Conservation (phyloP, 1,140 invertebrate genomes). For the Cherax destructor region DNA sequence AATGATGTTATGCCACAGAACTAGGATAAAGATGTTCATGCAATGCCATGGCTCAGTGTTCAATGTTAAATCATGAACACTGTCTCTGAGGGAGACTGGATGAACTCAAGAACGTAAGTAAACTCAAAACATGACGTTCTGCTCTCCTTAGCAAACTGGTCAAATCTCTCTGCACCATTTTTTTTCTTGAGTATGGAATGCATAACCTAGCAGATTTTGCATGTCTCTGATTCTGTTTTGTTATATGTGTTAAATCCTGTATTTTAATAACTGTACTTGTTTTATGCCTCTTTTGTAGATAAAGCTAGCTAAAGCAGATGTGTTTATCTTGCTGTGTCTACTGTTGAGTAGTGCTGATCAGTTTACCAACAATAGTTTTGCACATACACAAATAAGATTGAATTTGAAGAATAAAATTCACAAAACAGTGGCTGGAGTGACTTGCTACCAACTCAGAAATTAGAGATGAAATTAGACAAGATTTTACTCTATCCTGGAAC, state of each 20-base stretch:
- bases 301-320: neutral
- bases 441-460: no score
- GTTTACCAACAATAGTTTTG: no score
- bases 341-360: no score
- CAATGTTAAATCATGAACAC: neutral
- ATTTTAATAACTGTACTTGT: neutral
- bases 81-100: neutral
- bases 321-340: no score
- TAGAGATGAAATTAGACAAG: no score
- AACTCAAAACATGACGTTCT: neutral
- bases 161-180: neutral
- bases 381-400: no score
- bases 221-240: neutral
- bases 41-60: neutral
- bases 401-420: no score
- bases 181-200: constrained; percentile 14
- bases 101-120: neutral
- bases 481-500: no score
- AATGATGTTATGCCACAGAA: constrained; percentile 2
- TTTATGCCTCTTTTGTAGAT: neutral
- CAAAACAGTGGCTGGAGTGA: no score
- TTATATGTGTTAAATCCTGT: neutral
- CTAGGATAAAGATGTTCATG: neutral
- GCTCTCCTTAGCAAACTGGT: neutral
- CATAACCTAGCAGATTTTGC: constrained; percentile 4